Evolutionary conservation across 2,797 vertebrate species (phyloP), one percentile per base, ranked within the genome.

Genomic region (Acrossocheilus fasciatus): DNA sequence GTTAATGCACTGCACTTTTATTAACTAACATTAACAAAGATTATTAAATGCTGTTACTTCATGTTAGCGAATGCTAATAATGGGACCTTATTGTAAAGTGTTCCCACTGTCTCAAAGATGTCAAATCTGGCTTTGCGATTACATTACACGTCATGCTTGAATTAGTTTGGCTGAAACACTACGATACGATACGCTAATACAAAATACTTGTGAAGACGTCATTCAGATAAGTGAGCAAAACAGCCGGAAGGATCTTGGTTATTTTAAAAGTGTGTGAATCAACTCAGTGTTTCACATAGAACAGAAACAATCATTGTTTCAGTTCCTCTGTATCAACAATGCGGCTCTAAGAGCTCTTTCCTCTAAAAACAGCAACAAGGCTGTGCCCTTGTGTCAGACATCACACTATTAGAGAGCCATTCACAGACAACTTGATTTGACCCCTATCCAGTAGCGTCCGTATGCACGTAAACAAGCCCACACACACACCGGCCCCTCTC

Each of bases 301-400:
- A 83, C 86, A 91, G n/a, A 87, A 73, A 85, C 30, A 34, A 45
- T 82, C 75, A 89, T 89, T 90, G 88, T 90, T 86, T 87, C 87
- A 74, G 80, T 86, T 87, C 86, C 83, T 85, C 82, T 69, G 73
- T 17, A 23, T 82, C 69, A 84, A 87, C 81, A 89, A 89, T 82
- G 82, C 2, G 41, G 62, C 70, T 73, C 72, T 66, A 66, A 86
- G 89, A 77, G 54, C 52, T n/a, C 86, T 77, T 76, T 84, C 52
- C 20, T 88, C 72, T 81, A 50, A 88, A 89, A 88, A 80, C 86
- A 78, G 87, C 62, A 77, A 57, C 83, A 85, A 74, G 76, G 64
- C 82, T 87, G 23, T 72, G 70, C 39, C 41, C 62, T 86, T 77
- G 52, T 84, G 81, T 85, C 87, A 85, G 34, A 87, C 86, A 86